Percentiles rank a stretch among this genome's conserved stretches.
phyloP scores from a whole-genome alignment of 2,888 invertebrate genomes.

The Drosophila peninsularis region DNA sequence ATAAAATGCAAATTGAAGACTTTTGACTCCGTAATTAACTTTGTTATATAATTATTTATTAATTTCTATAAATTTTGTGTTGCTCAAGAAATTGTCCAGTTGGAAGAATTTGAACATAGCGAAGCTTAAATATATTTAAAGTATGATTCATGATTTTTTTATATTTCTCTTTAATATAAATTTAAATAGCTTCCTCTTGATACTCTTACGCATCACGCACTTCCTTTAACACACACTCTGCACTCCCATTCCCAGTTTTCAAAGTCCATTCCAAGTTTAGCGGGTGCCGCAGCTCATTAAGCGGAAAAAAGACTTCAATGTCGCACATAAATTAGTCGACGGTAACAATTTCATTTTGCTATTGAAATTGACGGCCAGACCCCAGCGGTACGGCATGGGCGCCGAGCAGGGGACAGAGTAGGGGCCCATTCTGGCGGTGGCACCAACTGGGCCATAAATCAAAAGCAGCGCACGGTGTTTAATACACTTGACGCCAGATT shows the following conservation, averaged over 20 bases:
- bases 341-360: conserved; percentile 69
- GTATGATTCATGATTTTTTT: no score
- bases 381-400: conserved; percentile 5
- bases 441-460: conserved; percentile 74
- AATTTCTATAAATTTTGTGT: not conserved
- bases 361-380: conserved; percentile 68
- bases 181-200: not conserved
- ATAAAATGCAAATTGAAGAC: not conserved
- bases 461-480: conserved; percentile 72
- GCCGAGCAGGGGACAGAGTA: not conserved
- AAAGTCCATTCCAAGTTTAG: conserved; percentile 15
- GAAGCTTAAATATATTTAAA: not conserved
- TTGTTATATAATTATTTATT: no score
- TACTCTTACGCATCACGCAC: not conserved
- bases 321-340: conserved; percentile 66
- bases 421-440: conserved; percentile 41
- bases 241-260: not conserved
- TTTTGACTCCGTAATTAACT: no score
- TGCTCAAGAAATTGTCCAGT: not conserved
- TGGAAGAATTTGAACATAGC: not conserved
- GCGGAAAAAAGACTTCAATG: conserved; percentile 45
- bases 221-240: not conserved
- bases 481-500: conserved; percentile 79
- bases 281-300: conserved; percentile 60
- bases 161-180: not conserved